These are phyloP conservation scores for Sarcophaga variegata DNA, from an alignment of 2,888 invertebrate genomes.

Conservation along the genomic window DNA sequence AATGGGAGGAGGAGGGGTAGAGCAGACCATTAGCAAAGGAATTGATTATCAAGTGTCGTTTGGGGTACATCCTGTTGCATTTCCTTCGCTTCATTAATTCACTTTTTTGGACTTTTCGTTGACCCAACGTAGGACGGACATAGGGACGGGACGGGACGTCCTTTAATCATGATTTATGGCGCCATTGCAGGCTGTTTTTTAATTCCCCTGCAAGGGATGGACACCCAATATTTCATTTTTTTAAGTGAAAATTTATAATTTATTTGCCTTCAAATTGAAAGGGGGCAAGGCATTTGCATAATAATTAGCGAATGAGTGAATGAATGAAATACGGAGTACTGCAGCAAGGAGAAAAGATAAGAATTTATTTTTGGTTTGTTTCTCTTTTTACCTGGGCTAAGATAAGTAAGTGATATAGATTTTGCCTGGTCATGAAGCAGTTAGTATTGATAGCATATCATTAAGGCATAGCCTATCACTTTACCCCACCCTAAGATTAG, in stretches of 20 bases:
- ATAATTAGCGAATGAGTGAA: conserved; percentile 9
- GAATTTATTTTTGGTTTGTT: too few relatives aligned
- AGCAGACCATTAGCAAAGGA: conserved; percentile 14
- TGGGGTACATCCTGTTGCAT: conserved; percentile 60
- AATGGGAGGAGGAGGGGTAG: background rate
- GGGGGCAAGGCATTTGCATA: conserved; percentile 53
- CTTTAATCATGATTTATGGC: conserved; percentile 62
- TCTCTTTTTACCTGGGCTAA: too few relatives aligned
- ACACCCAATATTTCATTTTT: background rate
- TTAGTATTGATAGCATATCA: too few relatives aligned
- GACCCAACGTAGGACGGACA: conserved; percentile 4
- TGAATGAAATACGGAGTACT: background rate
- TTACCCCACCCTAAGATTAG: too few relatives aligned
- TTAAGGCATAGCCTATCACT: too few relatives aligned
- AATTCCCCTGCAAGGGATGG: background rate
- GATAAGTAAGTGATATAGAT: too few relatives aligned
- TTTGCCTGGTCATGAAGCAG: too few relatives aligned
- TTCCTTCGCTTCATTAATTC: conserved; percentile 50
- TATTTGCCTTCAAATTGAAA: conserved; percentile 38
- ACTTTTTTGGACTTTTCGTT: conserved; percentile 45
- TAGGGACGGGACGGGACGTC: background rate
- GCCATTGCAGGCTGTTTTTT: conserved; percentile 27
- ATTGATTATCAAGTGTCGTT: conserved; percentile 45
- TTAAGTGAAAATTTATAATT: conserved; percentile 24
- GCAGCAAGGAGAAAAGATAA: background rate